Evolutionary conservation across 2,797 vertebrate species (phyloP), one percentile per base, ranked within the genome.

Genomic region (Monodelphis domestica): DNA sequence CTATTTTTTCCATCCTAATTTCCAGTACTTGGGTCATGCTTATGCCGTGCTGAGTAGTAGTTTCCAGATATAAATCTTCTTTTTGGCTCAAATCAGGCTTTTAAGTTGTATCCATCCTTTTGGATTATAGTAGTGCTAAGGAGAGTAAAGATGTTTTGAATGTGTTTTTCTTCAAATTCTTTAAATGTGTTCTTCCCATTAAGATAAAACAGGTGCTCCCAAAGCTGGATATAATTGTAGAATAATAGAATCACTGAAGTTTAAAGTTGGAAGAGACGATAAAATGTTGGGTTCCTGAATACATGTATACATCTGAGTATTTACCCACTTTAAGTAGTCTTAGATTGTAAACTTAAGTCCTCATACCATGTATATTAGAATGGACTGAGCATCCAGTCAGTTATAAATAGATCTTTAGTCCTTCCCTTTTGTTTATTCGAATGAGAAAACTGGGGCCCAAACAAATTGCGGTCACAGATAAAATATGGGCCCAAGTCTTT

Each of bases 341-440:
- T 90, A 92, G 87, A 55, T 78, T 93, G 56, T 95, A 59, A 91
- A 59, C 87, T 88, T 87, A 53, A 53, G 51, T 12, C 52, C 17
- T 88, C 84, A 88, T 88, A 50, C 26, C 52, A 15, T 1, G 50
- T 28, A 30, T 52, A 2, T 88, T 53, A 88, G 26, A 51, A 30
- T 52, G 52, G 29, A 33, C 28, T 29, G 50, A 51, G 11, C 50
- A 88, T 50, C 50, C 29, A 54, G 52, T 87, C 52, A 24, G 24
- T 50, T 88, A 91, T 78, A 53, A 84, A 51, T 54, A 94, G 54
- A 54, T 89, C 54, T 24, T 88, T 91, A 78, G n/a, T 78, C 6
- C 63, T 45, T 38, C 33, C 33, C 59, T 70, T 70, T 70, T 59
- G 38, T 70, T 59, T 57, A 70, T n/a, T 70, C 30, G 78, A n/a